A percentile compares a stretch with the other conserved stretches of the same genome.
Conservation (phyloP, 1,140 invertebrate species). For the Orius insidiosus region DNA sequence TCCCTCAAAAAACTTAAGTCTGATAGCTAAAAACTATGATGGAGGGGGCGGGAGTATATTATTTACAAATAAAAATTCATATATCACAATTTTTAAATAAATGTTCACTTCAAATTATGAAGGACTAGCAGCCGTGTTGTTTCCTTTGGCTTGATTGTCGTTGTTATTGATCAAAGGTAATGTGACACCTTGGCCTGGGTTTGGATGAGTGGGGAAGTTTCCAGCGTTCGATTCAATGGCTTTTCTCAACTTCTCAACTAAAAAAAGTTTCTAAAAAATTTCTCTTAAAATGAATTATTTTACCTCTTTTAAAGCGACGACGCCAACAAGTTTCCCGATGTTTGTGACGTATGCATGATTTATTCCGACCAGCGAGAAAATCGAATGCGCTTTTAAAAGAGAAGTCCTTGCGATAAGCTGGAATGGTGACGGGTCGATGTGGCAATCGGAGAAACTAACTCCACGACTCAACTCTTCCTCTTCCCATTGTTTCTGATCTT, state of each 20-base stretch:
- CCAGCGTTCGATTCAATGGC: conserved; percentile 76
- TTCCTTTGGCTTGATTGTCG: conserved; percentile 1
- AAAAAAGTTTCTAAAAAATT: too few species aligned
- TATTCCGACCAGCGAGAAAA: conserved; percentile 92
- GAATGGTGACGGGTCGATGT: conserved; percentile 96
- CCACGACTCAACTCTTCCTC: conserved; percentile 66
- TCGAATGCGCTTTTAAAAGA: conserved; percentile 88
- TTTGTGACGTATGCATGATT: conserved; percentile 97
- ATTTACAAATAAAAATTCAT: too few species aligned
- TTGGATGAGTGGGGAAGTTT: conserved; percentile 12
- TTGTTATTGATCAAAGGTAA: conserved; percentile 9
- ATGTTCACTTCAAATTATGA: too few species aligned
- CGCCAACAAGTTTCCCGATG: conserved; percentile 85
- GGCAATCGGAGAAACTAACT: conserved; percentile 73
- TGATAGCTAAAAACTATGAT: too few species aligned
- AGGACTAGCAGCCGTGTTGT: neutral
- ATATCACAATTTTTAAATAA: too few species aligned
- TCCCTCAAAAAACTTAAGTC: too few species aligned
- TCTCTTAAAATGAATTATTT: conserved; percentile 6
- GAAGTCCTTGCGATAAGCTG: conserved; percentile 92
- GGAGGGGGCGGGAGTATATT: too few species aligned
- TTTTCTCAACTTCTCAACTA: conserved; percentile 65
- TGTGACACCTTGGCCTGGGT: neutral
- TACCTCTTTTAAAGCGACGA: conserved; percentile 91
- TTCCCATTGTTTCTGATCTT: conserved; percentile 84